Conservation (phyloP, 2,888 invertebrate species). For the Oscheius onirici region DNA sequence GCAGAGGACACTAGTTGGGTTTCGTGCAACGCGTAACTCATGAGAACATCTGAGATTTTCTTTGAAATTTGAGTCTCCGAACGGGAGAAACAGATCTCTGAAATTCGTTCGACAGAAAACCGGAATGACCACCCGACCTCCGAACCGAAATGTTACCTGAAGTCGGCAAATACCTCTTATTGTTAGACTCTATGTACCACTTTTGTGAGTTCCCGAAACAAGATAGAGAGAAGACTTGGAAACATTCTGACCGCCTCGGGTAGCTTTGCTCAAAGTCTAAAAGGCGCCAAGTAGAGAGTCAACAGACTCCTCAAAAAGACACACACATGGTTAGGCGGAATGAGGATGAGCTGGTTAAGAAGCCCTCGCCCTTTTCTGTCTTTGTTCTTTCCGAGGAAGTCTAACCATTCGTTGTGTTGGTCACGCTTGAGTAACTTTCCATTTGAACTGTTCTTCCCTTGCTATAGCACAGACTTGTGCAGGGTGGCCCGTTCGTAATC, state of each 20-base stretch:
- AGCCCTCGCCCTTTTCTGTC: no score
- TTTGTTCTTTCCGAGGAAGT: no score
- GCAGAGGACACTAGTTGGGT: not conserved
- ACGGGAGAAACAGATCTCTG: not conserved
- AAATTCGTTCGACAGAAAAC: not conserved
- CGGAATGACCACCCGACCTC: not conserved
- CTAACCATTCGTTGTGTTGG: no score
- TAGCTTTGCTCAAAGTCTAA: not conserved
- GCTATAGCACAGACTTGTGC: no score
- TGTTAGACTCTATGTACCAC: no score
- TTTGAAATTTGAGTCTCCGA: not conserved
- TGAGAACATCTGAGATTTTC: not conserved
- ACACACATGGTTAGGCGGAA: constrained; percentile 21
- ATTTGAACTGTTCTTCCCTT: no score
- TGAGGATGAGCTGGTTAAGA: not conserved
- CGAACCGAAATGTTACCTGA: constrained; percentile 4
- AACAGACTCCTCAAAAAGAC: constrained; percentile 4
- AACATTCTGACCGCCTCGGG: not conserved
- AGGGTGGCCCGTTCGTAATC: no score
- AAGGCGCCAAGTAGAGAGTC: constrained; percentile 25
- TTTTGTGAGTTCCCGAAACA: no score
- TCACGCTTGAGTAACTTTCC: no score
- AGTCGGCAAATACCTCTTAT: not conserved
- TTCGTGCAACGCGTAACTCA: not conserved
- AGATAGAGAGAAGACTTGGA: not conserved